These are phyloP conservation scores for Scaptomyza pallida DNA, from an alignment of 1,140 invertebrate species.

Conservation along the genomic window DNA sequence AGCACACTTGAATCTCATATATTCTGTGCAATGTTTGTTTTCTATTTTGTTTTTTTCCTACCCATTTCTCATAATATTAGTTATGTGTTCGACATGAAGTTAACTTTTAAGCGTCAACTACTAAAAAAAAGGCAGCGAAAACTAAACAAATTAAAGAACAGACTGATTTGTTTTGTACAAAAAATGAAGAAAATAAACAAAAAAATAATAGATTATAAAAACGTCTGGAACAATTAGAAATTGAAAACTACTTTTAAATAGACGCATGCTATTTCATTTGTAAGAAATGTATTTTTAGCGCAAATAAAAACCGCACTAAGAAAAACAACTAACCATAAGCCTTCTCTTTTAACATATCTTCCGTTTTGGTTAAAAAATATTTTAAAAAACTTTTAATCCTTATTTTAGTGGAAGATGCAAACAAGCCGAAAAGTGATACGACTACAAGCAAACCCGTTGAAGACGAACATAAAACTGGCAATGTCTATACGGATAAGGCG, in stretches of 20 bases:
- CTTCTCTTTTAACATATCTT: too few species aligned
- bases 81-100: conserved; percentile 58
- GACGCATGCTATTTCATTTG: conserved; percentile 58
- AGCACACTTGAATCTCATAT: conserved; percentile 56
- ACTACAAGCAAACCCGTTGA: conserved; percentile 54
- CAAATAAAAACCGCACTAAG: conserved; percentile 57
- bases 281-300: conserved; percentile 57
- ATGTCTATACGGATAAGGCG: conserved; percentile 86
- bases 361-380: conserved; percentile 4
- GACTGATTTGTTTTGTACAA: conserved; percentile 80
- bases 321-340: not conserved
- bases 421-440: not conserved
- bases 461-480: conserved; percentile 41
- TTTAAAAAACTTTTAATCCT: conserved; percentile 2
- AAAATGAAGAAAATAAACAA: conserved; percentile 43
- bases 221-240: conserved; percentile 28
- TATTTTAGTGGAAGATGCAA: conserved; percentile 58
- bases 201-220: conserved; percentile 34
- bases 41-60: conserved; percentile 40
- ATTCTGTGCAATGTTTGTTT: conserved; percentile 55
- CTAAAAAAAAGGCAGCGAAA: conserved; percentile 55
- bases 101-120: conserved; percentile 58
- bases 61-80: conserved; percentile 48
- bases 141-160: conserved; percentile 36
- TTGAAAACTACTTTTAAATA: conserved; percentile 52